Conservation (phyloP, 2,797 vertebrate species). For the Aphelocoma californica region DNA sequence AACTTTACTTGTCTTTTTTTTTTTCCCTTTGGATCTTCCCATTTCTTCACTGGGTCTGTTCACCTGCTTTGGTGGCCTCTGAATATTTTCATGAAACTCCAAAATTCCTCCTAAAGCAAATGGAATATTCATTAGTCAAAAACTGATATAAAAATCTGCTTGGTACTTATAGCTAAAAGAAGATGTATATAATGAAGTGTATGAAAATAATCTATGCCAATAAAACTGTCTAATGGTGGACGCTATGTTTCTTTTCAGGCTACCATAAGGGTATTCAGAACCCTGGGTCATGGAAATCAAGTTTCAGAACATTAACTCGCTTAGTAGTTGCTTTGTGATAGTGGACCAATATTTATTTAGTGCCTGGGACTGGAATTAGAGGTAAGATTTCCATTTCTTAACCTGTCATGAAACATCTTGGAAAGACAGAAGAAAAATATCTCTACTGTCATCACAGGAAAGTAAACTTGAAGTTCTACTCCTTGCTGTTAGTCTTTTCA, state of each 20-base stretch:
- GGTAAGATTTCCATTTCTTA: not conserved
- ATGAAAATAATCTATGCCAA: not conserved
- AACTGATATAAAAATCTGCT: not conserved
- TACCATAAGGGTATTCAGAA: not conserved
- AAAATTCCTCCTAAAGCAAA: not conserved
- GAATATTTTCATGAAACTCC: not conserved
- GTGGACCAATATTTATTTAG: not conserved
- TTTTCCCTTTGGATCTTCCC: not conserved
- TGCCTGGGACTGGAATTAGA: not conserved
- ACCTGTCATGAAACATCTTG: not conserved
- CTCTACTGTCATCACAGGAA: not conserved
- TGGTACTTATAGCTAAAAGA: not conserved
- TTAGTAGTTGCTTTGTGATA: not conserved
- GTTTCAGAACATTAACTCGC: not conserved
- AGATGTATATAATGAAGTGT: not conserved
- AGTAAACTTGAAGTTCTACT: not conserved
- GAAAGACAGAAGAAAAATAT: not conserved
- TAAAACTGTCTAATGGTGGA: not conserved
- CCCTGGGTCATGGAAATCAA: not conserved
- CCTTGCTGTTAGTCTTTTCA: not conserved
- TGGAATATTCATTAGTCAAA: not conserved
- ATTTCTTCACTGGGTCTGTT: not conserved
- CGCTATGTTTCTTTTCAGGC: not conserved
- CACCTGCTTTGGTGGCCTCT: not conserved
- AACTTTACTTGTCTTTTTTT: not conserved